Evolutionary conservation across 2,888 invertebrate genomes (phyloP).

Genomic region (Dusona sp.): DNA sequence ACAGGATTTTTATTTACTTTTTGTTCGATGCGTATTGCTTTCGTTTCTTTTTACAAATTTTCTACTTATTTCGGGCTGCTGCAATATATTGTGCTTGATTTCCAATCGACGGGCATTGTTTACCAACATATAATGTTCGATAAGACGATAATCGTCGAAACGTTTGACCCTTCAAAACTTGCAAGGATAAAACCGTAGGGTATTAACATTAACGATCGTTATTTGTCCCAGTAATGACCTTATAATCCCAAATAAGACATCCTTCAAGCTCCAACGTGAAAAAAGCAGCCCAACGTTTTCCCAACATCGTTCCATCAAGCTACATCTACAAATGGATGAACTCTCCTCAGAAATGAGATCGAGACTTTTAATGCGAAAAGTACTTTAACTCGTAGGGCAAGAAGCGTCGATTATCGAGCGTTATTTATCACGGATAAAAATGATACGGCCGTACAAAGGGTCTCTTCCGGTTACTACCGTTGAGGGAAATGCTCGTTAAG

Average conservation of each 20-base stretch:
- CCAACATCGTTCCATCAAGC: conserved; percentile 51
- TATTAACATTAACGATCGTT: conserved; percentile 65
- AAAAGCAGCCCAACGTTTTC: conserved; percentile 13
- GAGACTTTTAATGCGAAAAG: conserved; percentile 18
- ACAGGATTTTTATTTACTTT: background rate
- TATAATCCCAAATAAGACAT: conserved; percentile 70
- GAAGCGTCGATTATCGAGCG: conserved; percentile 16
- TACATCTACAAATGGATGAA: conserved; percentile 42
- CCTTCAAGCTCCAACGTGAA: conserved; percentile 53
- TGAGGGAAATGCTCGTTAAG: background rate
- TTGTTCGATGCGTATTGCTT: background rate
- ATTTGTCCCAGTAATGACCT: conserved; percentile 71
- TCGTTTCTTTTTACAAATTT: background rate
- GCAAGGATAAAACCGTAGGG: background rate
- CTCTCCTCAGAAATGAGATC: conserved; percentile 25
- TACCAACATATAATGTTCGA: background rate
- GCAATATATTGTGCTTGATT: background rate
- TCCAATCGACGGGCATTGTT: background rate
- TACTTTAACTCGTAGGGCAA: conserved; percentile 9
- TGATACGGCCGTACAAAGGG: background rate
- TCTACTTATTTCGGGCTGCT: background rate
- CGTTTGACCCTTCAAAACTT: background rate
- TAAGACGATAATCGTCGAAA: background rate
- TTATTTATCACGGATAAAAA: conserved; percentile 21
- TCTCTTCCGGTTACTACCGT: background rate